phyloP scores from a whole-genome alignment of 2,113 vertebrate species.

The Furnarius figulus region DNA sequence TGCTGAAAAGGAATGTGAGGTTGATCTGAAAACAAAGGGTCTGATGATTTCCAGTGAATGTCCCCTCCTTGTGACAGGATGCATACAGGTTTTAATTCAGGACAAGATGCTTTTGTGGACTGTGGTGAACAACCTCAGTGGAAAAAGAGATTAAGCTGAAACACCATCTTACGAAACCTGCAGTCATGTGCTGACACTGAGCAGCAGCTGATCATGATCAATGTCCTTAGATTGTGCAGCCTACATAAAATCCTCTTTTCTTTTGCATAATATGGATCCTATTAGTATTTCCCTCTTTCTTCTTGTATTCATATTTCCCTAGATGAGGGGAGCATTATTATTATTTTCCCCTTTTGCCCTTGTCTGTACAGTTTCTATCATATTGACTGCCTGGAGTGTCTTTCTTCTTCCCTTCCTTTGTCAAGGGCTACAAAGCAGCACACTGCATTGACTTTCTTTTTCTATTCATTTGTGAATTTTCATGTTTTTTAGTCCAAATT shows the following conservation, averaged over 20 bases:
- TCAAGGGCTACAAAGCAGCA: neutral
- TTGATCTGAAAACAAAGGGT: neutral
- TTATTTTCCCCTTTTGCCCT: conserved; percentile 8
- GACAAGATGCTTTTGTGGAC: neutral
- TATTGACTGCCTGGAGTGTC: neutral
- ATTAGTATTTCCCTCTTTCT: conserved; percentile 36
- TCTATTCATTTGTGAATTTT: neutral
- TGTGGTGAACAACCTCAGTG: neutral
- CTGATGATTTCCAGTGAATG: neutral
- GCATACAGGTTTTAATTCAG: neutral
- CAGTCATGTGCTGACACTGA: neutral
- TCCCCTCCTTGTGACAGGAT: neutral
- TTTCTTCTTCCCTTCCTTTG: neutral
- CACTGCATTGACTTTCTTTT: neutral
- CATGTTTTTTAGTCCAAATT: neutral
- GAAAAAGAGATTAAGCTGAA: neutral
- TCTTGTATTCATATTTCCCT: conserved; percentile 30
- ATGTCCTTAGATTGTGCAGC: neutral
- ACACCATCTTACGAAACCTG: neutral
- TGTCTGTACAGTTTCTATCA: neutral
- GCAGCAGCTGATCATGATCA: neutral
- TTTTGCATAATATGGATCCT: conserved; percentile 7
- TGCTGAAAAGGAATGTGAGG: neutral
- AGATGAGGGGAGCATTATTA: neutral
- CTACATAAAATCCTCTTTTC: conserved; percentile 42